Evolutionary conservation across 2,888 invertebrate species (phyloP), one percentile per base, ranked within the genome.

Genomic region (Thyatira batis): DNA sequence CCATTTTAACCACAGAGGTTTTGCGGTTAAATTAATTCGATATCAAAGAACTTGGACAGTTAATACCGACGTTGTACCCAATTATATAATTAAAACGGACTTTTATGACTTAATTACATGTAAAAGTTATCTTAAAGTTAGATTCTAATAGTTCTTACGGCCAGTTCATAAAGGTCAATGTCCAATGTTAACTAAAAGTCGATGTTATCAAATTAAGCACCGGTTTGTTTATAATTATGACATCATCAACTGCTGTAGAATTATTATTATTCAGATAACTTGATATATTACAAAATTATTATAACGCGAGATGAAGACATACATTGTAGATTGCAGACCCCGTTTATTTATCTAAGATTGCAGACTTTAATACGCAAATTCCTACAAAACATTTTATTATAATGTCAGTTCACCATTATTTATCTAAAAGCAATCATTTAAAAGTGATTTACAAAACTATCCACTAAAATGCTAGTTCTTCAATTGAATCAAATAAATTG

Each of bases 21-120:
- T 58, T 65, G 70, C 59, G 70, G 70, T 69, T 52, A 45, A 9
- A 13, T 23, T 48, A 17, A 25, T 13, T 48, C 28, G 1, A 48
- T 17, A 33, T 13, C 33, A 13, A 33, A 30, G 30, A 23, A 11
- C 33, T 13, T n/a, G n/a, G 33, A n/a, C 13, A 33, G 13, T 33
- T 5, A 33, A 33, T 33, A 33, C 33, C 33, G 13, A 13, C 39
- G 39, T 17, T 1, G 17, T 39, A 17, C 13, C 8, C 5, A 39
- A 39, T 39, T 17, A 17, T 17, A 39, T 8, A 8, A 39, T 8
- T 13, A 39, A 17, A 33, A 30, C 13, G 1, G 5, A 39, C 6
- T n/a, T 39, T 39, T 39, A 39, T 39, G 13, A 4, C 17, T 39
- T n/a, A 39, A 39, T 39, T 39, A 33, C 4, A 13, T 33, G 8